Percentiles rank a stretch among this genome's conserved stretches.
Conservation (phyloP, 2,888 invertebrate genomes). For the Noctua fimbriata region DNA sequence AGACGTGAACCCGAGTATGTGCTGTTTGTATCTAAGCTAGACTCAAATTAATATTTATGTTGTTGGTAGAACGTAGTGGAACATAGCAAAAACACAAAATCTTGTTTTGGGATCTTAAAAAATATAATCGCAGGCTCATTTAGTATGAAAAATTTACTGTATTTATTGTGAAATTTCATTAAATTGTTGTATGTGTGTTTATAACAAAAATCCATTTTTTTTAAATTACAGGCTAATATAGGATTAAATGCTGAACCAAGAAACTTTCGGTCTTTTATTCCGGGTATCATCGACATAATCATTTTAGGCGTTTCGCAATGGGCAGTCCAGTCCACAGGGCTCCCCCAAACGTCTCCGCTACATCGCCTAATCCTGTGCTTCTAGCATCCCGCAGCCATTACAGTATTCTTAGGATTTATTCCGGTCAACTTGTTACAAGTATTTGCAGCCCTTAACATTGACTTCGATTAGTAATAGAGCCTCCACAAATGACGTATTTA, state of each 20-base stretch:
- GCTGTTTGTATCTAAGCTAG: neutral
- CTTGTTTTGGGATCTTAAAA: neutral
- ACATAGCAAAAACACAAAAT: neutral
- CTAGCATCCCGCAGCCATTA: no score
- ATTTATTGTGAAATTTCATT: no score
- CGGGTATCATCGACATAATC: neutral
- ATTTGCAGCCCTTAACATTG: neutral
- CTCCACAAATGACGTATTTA: neutral
- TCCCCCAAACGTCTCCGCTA: neutral
- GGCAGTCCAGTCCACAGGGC: no score
- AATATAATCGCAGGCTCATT: no score
- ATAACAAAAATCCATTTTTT: neutral
- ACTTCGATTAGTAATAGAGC: neutral
- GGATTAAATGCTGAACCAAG: neutral
- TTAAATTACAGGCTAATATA: rapidly evolving
- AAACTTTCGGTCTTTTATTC: neutral
- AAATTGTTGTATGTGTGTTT: no score
- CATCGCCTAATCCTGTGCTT: neutral
- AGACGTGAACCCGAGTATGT: no score
- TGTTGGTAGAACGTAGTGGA: neutral
- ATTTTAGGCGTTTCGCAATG: neutral
- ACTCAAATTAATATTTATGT: no score
- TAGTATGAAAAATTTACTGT: no score
- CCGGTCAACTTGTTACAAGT: neutral
- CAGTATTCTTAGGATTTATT: neutral